Percentiles rank a stretch among this genome's conserved stretches.
Conservation (phyloP, 2,888 invertebrate genomes). For the Homarus gammarus region DNA sequence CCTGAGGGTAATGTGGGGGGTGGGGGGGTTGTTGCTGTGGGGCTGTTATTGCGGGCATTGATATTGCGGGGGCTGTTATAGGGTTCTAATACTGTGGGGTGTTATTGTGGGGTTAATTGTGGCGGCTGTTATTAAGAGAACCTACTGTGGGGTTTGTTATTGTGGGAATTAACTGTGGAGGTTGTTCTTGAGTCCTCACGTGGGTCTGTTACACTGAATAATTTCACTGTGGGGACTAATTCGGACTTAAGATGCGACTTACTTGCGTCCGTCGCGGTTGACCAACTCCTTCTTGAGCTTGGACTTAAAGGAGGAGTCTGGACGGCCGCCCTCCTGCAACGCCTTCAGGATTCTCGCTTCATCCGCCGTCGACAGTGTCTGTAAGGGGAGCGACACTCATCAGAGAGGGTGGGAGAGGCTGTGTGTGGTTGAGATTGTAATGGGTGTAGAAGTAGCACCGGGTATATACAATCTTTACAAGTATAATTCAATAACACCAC, state of each 20-base stretch:
- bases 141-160: neutral
- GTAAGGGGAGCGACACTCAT: neutral
- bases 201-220: no score
- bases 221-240: neutral
- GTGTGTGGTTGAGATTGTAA: neutral
- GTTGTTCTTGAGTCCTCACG: no score
- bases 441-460: no score
- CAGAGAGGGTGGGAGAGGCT: neutral
- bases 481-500: no score
- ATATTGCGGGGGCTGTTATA: neutral
- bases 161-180: no score
- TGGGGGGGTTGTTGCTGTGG: constrained; percentile 2
- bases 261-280: constrained; percentile 91
- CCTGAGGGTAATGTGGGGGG: no score
- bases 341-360: constrained; percentile 78
- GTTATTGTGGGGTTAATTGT: no score
- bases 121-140: neutral
- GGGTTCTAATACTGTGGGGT: neutral
- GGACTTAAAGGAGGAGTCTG: constrained; percentile 89
- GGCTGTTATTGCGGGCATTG: neutral
- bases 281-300: constrained; percentile 89
- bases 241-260: constrained; percentile 78
- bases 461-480: no score
- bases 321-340: constrained; percentile 82
- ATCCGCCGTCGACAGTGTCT: constrained; percentile 78